phyloP scores from a whole-genome alignment of 2,113 vertebrate genomes.

The Forbesichthys papilliferus region DNA sequence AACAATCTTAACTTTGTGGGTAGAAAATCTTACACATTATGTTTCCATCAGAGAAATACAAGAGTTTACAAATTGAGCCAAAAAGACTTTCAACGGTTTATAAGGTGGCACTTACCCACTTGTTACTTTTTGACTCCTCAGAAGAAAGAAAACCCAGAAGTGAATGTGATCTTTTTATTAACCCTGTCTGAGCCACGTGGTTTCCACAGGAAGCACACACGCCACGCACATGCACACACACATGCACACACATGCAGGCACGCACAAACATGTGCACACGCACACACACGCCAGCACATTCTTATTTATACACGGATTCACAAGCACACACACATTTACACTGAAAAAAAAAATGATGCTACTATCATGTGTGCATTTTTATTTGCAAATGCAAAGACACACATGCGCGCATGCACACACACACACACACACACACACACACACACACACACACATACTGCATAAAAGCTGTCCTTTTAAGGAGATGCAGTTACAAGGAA shows the following conservation, averaged over 20 bases:
- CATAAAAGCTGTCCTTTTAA: conserved; percentile 50
- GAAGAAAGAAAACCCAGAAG: conserved; percentile 72
- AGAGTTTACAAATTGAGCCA: too few species aligned
- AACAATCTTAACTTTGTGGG: too few species aligned
- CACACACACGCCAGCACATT: background rate
- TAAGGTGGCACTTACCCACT: conserved; percentile 54
- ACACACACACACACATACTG: conserved; percentile 24
- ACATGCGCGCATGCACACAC: background rate
- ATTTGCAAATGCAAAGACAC: background rate
- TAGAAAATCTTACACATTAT: too few species aligned
- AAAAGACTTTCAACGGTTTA: background rate
- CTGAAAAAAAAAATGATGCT: background rate
- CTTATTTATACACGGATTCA: conserved; percentile 9
- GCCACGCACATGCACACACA: conserved; percentile 3
- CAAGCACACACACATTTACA: conserved; percentile 14
- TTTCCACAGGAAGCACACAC: conserved; percentile 70
- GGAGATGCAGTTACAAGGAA: conserved; percentile 39
- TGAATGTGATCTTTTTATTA: conserved; percentile 73
- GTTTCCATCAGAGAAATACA: too few species aligned
- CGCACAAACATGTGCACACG: background rate
- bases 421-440: conserved; percentile 20
- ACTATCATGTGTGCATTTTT: background rate
- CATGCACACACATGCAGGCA: conserved; percentile 1
- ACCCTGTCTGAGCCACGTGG: conserved; percentile 68
- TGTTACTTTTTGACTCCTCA: conserved; percentile 37